A percentile compares a stretch with the other conserved stretches of the same genome.
Conservation (phyloP, 2,888 invertebrate species). For the Punctoribates punctum region DNA sequence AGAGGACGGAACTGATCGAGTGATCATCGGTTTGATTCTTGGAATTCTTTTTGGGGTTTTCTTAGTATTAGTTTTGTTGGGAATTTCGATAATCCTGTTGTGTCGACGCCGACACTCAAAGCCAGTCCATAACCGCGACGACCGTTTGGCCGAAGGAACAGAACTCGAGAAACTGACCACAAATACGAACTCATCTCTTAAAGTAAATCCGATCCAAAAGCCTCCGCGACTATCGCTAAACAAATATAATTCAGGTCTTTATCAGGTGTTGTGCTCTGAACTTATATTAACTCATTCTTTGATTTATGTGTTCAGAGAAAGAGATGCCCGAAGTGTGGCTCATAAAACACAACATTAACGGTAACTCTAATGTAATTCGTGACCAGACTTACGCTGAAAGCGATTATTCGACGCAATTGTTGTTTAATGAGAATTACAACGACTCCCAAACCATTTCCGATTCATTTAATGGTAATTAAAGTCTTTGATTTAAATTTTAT, state of each 20-base stretch:
- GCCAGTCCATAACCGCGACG: background rate
- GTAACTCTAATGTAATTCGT: background rate
- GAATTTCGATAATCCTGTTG: slow-evolving; percentile 36
- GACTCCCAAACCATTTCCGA: background rate
- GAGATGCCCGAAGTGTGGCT: slow-evolving; percentile 39
- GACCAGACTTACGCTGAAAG: slow-evolving; percentile 7
- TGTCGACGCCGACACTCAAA: slow-evolving; percentile 23
- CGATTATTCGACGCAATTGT: slow-evolving; percentile 3
- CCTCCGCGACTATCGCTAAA: slow-evolving; percentile 32
- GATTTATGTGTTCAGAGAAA: slow-evolving; percentile 5
- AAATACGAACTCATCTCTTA: slow-evolving; percentile 1
- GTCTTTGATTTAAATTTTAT: background rate
- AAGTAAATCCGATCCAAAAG: slow-evolving; percentile 41
- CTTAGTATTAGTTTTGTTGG: slow-evolving; percentile 35
- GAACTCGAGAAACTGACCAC: slow-evolving; percentile 42
- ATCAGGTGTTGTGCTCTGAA: background rate
- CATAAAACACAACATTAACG: slow-evolving; percentile 35
- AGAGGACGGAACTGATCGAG: slow-evolving; percentile 19
- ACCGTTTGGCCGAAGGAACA: slow-evolving; percentile 24
- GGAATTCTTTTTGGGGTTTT: slow-evolving; percentile 42
- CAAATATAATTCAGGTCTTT: background rate
- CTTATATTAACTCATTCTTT: background rate
- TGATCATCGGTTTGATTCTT: slow-evolving; percentile 34
- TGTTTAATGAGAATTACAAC: slow-evolving; percentile 20
- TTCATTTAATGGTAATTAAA: background rate